Base-by-base conservation (phyloP, 30 jellyfish, hydroid and myxozoan genomes). In the Aurelia sp. region DNA sequence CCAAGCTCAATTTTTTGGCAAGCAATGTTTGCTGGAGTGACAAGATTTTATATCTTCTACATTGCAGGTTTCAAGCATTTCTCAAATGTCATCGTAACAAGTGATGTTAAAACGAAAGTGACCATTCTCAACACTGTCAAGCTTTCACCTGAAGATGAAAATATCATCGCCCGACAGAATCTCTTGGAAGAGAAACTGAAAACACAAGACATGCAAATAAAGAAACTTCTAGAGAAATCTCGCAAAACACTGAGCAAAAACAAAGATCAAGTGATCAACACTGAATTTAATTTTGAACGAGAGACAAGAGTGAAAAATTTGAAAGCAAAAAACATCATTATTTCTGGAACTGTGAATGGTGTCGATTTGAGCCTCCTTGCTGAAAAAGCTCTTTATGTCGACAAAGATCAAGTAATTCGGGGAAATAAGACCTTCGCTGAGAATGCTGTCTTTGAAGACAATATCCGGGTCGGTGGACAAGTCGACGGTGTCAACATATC, bases 401-500 rank as follows among this genome's bases (percentile, higher is more conserved):
- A 95, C 64, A 63, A 61, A 41, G 78, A 81, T 72, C 81, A 80
- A 53, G 67, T 51, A 18, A 74, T 95, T 60, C 59, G 51, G 76
- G 99, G 99, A 8, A 62, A 80, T 33, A 89, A 84, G 52, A 95
- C 96, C 1, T 85, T 90, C 57, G 20, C 67, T 3, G 47, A 47
- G 11, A 77, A 64, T 17, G 68, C 82, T 7, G 41, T 18, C 22
- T 22, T 77, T 10, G 33, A 74, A 7, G 31, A 62, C 21, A 71
- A 73, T 61, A 50, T 95, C 68, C 33, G 24, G 22, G 95, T 95
- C 30, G 40, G 38, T 8, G 97, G 96, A 12, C 51, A 50, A 53
- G 85, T 95, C 10, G 97, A 95, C 50, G 84, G 78, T 16, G 96
- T 95, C 8, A 90, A 85, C 38, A 67, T 76, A 20, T 62, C 97